Evolutionary conservation across 2,888 invertebrate species (phyloP), one percentile per base, ranked within the genome.

Genomic region (Leucoma salicis): DNA sequence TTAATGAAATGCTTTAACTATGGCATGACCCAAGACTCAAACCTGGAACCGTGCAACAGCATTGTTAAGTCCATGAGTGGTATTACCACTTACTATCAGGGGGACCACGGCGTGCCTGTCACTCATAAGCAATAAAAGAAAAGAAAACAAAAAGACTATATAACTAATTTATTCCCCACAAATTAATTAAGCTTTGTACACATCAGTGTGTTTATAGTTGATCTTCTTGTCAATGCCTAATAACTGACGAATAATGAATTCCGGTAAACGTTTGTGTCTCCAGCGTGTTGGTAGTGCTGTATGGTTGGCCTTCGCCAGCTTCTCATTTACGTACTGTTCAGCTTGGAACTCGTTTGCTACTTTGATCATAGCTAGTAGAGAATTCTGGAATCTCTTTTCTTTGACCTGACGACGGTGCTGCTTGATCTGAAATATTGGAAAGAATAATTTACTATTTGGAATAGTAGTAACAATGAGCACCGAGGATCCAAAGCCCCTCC

Each of bases 361-460:
- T 72, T 93, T 93, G 8, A 96, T 92, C 72, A 95, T 91, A 0
- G 91, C 84, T 41, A 95, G 81, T 0, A 96, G 84, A 38, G 90
- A 90, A 0, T 92, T 93, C 64, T 96, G 95, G 79, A 96, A 97
- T 3, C 78, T 83, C 66, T 95, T 96, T 69, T 97, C 96, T 70
- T 94, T 96, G 32, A 90, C 90, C 68, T 94, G 83, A 66, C 94
- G 94, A 37, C 96, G 91, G 13, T 91, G 92, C 63, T 94, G 93
- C 41, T 92, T 91, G 15, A 92, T 67, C 92, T 93, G 72, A 2
- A 84, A 86, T n/a, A 21, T 21, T 2, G 1, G 8, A 16, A 16
- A 16, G 6, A 16, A 16, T 16, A 16, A 4, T 4, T 16, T 6
- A 16, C 6, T 6, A 16, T 16, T 6, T 16, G n/a, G n/a, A n/a